Percentiles rank a stretch among this genome's conserved stretches.
phyloP scores from a whole-genome alignment of 2,797 vertebrate genomes.

The Australoheros facetus region DNA sequence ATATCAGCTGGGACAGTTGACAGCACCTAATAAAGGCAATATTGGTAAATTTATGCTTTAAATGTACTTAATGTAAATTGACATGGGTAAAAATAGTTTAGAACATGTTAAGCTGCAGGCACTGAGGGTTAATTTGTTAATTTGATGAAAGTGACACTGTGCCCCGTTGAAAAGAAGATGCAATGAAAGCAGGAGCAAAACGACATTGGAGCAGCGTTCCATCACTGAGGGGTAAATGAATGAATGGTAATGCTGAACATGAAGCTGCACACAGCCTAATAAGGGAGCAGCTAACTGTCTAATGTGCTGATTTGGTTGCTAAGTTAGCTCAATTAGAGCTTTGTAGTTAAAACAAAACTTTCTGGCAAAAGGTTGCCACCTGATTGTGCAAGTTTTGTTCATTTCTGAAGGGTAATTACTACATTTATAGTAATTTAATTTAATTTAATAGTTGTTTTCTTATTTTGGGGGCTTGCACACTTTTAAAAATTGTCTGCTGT shows the following conservation, averaged over 20 bases:
- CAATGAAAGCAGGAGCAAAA: neutral
- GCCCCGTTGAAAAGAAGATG: neutral
- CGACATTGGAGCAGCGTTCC: neutral
- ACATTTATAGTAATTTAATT: neutral
- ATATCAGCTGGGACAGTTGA: too few relatives aligned
- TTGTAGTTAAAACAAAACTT: neutral
- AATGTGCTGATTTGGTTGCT: neutral
- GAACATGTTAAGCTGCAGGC: neutral
- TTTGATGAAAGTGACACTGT: neutral
- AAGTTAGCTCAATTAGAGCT: neutral
- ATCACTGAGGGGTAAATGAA: neutral
- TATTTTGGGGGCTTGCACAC: neutral
- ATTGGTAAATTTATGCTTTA: too few relatives aligned
- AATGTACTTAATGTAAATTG: too few relatives aligned
- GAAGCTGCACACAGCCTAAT: neutral
- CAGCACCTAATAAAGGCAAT: too few relatives aligned
- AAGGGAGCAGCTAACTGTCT: neutral
- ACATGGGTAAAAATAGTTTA: neutral
- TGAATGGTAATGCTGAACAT: neutral
- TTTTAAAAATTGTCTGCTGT: neutral
- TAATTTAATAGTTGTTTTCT: neutral
- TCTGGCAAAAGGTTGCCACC: too few relatives aligned
- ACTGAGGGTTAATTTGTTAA: too few relatives aligned
- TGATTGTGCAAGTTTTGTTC: neutral
- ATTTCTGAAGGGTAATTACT: accelerated